Conservation (phyloP, 2,888 invertebrate species). For the Elaeidobius kamerunicus region DNA sequence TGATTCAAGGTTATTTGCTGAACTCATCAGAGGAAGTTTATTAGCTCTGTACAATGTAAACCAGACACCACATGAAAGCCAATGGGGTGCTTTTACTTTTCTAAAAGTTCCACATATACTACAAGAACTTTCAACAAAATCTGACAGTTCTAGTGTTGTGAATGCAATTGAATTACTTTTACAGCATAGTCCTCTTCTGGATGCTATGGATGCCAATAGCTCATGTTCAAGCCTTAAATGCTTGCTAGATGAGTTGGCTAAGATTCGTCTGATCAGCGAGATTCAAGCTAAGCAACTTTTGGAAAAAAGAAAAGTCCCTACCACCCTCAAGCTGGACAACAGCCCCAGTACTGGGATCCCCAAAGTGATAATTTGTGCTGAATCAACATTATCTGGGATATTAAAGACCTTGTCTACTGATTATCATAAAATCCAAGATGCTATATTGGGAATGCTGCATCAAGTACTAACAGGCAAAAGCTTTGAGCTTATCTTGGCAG, state of each 20-base stretch:
- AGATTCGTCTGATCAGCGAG: slow-evolving; percentile 76
- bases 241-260: slow-evolving; percentile 76
- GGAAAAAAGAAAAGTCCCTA: slow-evolving; percentile 52
- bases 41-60: slow-evolving; percentile 86
- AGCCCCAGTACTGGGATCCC: slow-evolving; percentile 67
- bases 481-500: slow-evolving; percentile 86
- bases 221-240: slow-evolving; percentile 85
- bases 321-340: slow-evolving; percentile 50
- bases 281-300: slow-evolving; percentile 70
- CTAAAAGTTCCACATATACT: slow-evolving; percentile 85
- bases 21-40: slow-evolving; percentile 85
- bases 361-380: slow-evolving; percentile 79
- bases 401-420: slow-evolving; percentile 88
- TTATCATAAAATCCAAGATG: slow-evolving; percentile 85
- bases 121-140: slow-evolving; percentile 44
- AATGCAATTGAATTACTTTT: slow-evolving; percentile 83
- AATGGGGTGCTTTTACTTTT: slow-evolving; percentile 94
- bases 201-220: slow-evolving; percentile 79
- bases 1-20: slow-evolving; percentile 80
- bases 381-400: slow-evolving; percentile 84
- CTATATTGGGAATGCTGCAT: slow-evolving; percentile 78
- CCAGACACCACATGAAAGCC: slow-evolving; percentile 78
- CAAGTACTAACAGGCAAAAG: slow-evolving; percentile 89
- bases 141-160: slow-evolving; percentile 54
- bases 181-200: slow-evolving; percentile 77